Percentiles rank a stretch among this genome's conserved stretches.
These are phyloP conservation scores for Drosophila borborema DNA, from an alignment of 2,888 invertebrate species.

Conservation along the genomic window DNA sequence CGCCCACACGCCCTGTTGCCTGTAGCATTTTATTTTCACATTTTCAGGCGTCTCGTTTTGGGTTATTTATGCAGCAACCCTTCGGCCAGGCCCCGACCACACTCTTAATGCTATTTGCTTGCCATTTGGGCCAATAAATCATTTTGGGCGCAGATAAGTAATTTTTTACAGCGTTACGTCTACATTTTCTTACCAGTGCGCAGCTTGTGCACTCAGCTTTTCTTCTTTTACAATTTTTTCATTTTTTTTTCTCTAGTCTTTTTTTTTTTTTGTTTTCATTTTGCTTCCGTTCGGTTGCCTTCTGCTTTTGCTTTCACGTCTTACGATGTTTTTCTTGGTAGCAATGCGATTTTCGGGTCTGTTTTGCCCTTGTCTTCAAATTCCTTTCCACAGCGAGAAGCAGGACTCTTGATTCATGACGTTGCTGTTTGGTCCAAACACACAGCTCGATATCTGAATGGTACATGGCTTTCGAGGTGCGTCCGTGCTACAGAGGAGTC, in stretches of 20 bases:
- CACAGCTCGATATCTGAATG: constrained; percentile 46
- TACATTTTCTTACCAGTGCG: constrained; percentile 52
- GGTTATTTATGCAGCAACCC: constrained; percentile 75
- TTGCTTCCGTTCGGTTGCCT: constrained; percentile 25
- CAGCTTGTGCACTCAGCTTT: constrained; percentile 42
- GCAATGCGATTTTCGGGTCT: constrained; percentile 57
- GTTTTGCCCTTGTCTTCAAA: constrained; percentile 30
- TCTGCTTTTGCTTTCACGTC: constrained; percentile 28
- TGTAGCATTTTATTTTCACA: constrained; percentile 52
- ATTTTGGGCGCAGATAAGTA: constrained; percentile 78
- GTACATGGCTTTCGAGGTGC: neutral
- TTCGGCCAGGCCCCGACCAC: constrained; percentile 62
- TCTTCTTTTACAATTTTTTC: constrained; percentile 16
- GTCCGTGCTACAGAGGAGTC: neutral
- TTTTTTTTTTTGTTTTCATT: constrained; percentile 7
- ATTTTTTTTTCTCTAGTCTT: neutral
- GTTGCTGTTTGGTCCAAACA: constrained; percentile 62
- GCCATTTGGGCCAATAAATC: constrained; percentile 80
- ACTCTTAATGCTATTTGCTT: constrained; percentile 79
- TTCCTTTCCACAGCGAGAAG: constrained; percentile 39
- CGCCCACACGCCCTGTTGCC: constrained; percentile 6
- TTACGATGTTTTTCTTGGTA: constrained; percentile 42
- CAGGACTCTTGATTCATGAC: constrained; percentile 69
- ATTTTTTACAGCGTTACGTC: constrained; percentile 60
- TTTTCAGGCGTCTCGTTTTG: constrained; percentile 42